Evolutionary conservation across 1,140 invertebrate species (phyloP).

Genomic region (Aporrectodea caliginosa): DNA sequence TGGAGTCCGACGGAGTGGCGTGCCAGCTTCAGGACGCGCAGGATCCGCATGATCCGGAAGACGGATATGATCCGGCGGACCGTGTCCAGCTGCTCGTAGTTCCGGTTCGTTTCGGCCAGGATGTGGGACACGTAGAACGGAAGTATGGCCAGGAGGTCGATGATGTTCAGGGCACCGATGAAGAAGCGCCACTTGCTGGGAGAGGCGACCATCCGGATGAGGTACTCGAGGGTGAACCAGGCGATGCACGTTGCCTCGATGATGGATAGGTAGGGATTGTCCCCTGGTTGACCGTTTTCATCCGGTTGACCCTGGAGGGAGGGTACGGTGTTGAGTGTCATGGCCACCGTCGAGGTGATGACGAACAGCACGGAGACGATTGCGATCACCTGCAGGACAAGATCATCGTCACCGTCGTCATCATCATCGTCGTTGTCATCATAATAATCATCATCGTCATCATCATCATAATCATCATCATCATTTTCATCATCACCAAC

Average conservation of each 20-base stretch:
- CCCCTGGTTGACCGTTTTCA: conserved; percentile 33
- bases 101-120: conserved; percentile 33
- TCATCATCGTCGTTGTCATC: neutral
- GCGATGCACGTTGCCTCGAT: conserved; percentile 94
- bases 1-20: conserved; percentile 97
- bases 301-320: conserved; percentile 67
- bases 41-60: conserved; percentile 1
- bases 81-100: conserved; percentile 29
- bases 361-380: conserved; percentile 99
- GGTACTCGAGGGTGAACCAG: conserved; percentile 96
- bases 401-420: neutral
- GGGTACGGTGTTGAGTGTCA: conserved; percentile 97
- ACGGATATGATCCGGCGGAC: neutral
- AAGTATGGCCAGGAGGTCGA: conserved; percentile 93
- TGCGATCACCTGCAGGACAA: conserved; percentile 80
- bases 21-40: conserved; percentile 63
- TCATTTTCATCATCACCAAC: neutral
- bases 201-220: conserved; percentile 89
- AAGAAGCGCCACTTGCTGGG: conserved; percentile 98
- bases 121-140: conserved; percentile 68
- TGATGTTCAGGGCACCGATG: conserved; percentile 93
- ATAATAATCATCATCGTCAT: neutral
- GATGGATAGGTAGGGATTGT: conserved; percentile 49
- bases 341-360: conserved; percentile 93
- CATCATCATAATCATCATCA: neutral